A percentile compares a stretch with the other conserved stretches of the same genome.
These are phyloP conservation scores for Atherinosoma microstoma DNA, from an alignment of 2,797 vertebrate genomes.

Conservation along the genomic window DNA sequence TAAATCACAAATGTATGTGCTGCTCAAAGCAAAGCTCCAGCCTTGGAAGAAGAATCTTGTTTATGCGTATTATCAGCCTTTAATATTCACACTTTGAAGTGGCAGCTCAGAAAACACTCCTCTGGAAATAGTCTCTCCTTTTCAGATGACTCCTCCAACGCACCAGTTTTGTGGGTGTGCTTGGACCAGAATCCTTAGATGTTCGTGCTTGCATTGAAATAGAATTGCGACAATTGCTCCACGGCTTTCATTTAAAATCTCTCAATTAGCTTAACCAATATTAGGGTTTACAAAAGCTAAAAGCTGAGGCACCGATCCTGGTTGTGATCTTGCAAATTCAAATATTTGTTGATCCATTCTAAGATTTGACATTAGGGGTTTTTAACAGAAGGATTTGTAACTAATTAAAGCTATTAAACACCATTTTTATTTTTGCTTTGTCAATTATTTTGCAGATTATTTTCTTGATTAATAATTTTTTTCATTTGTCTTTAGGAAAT, in stretches of 20 bases:
- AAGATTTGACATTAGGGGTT: slow-evolving; percentile 25
- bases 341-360: slow-evolving; percentile 26
- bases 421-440: background rate
- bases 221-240: slow-evolving; percentile 35
- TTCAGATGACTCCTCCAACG: slow-evolving; percentile 71
- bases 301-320: background rate
- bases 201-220: slow-evolving; percentile 59
- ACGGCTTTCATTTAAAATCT: slow-evolving; percentile 23
- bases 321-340: slow-evolving; percentile 10
- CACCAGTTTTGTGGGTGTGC: slow-evolving; percentile 50
- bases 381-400: background rate
- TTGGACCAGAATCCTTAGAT: slow-evolving; percentile 63
- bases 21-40: slow-evolving; percentile 28
- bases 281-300: background rate
- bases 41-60: slow-evolving; percentile 38
- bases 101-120: slow-evolving; percentile 61
- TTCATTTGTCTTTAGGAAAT: background rate
- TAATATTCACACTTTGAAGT: slow-evolving; percentile 72
- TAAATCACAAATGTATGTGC: slow-evolving; percentile 31
- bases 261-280: slow-evolving; percentile 10
- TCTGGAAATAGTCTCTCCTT: slow-evolving; percentile 69
- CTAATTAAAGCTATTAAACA: background rate
- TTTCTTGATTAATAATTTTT: background rate
- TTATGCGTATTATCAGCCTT: slow-evolving; percentile 57
- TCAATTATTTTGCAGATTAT: background rate